Base-by-base conservation (phyloP, 2,113 vertebrate genomes). In the Mesoclemmys tuberculata region DNA sequence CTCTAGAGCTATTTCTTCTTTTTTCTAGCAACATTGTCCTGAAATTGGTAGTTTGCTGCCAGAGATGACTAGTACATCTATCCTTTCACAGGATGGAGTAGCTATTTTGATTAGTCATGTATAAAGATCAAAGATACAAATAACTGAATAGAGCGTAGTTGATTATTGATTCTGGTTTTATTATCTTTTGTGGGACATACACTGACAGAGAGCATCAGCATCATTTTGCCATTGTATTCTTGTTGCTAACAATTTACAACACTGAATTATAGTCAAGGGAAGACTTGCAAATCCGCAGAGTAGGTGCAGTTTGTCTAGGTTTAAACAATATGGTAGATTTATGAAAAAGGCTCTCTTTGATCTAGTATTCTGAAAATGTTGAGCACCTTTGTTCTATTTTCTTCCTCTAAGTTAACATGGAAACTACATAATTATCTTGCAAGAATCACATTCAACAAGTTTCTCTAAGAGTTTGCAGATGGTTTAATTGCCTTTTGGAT, bases 81-180 rank as follows among this genome's bases (percentile, higher is more conserved):
- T 77, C 24, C 6, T 38, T 77, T 77, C 41, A 77, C 74, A 24
- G 46, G 22, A 27, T 24, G 13, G 41, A 41, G 38, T n/a, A 74
- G 68, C n/a, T 74, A 24, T n/a, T 74, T 74, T 41, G 68, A 27
- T 77, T 77, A 77, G 38, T 77, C 24, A 14, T 13, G 29, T 77
- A 77, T 77, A 77, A 75, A 24, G 26, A 77, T 77, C 74, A 77
- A 29, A 77, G 74, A 46, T 44, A 77, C 38, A 46, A 46, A 46
- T 77, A 94, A 31, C 58, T 89, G 18, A 78, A 90, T 12, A 82
- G 86, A 87, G 18, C 38, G 2, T 4, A 54, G 5, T 88, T 94
- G 85, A 31, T 77, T 93, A 91, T 83, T 94, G 68, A 91, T 93
- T 93, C 88, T 74, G 27, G 82, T 90, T 58, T 94, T 87, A 29